These are phyloP conservation scores for Camponotus pennsylvanicus DNA, from an alignment of 1,140 invertebrate species.

Conservation along the genomic window DNA sequence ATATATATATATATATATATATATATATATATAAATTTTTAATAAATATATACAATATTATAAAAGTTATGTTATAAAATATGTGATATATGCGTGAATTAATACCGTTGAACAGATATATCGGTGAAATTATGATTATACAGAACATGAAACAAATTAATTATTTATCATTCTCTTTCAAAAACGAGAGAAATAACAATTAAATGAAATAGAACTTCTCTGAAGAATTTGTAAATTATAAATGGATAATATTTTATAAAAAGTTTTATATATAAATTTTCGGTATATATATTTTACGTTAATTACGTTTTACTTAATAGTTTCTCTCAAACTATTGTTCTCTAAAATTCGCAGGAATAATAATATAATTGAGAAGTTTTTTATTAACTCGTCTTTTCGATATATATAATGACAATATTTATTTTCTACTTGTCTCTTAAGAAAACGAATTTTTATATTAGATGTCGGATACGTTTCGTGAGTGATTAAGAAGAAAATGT, in stretches of 20 bases:
- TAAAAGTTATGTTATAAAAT: neutral
- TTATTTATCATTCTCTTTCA: neutral
- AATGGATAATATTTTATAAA: neutral
- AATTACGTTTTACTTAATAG: too few relatives aligned
- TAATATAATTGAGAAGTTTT: neutral
- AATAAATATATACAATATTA: neutral
- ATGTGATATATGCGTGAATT: conserved; percentile 15
- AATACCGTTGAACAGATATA: neutral
- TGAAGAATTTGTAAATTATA: neutral
- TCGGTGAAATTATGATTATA: conserved; percentile 10
- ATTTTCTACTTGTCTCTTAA: neutral
- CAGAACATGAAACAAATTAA: neutral
- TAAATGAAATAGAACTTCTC: neutral
- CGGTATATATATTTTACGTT: neutral
- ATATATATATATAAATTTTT: too few relatives aligned
- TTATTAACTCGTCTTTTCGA: neutral
- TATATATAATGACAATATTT: neutral
- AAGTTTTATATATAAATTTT: neutral
- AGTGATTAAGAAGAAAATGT: neutral
- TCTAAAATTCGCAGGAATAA: neutral
- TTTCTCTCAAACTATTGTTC: neutral
- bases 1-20: too few relatives aligned
- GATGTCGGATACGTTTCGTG: neutral
- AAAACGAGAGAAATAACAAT: neutral
- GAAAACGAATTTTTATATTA: neutral